Base-by-base conservation (phyloP, 2,888 invertebrate species). In the Lamproptera curius region DNA sequence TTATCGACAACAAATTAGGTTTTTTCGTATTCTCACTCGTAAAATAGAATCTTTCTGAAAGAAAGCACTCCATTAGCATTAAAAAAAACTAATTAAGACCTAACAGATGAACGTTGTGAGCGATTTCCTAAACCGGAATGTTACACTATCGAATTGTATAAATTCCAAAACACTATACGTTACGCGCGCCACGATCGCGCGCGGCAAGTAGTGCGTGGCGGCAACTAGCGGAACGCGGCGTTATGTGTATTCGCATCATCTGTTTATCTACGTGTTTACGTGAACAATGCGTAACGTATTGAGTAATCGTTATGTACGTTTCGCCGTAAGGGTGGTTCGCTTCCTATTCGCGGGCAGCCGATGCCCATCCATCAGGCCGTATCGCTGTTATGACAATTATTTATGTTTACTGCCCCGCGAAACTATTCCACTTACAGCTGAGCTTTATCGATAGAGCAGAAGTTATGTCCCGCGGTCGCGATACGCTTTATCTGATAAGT, bases 351-450 rank as follows among this genome's bases (percentile, higher is more conserved):
- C 20, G 20, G 81, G 81, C 79, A 80, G 68, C 58, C 57, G 61
- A 63, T 58, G 65, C 66, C 69, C 77, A 86, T 87, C 85, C 82
- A 81, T 85, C 86, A 85, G 67, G 53, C 65, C 62, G 74, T 86
- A 85, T 87, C 87, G 84, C 65, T 71, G 76, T 77, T 83, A 85
- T 86, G 86, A 87, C 84, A 87, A 85, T 84, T 82, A 87, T 87
- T 87, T 87, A 87, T 86, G 84, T 80, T 79, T 70, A 65, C 76
- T 69, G 76, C 72, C 70, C 70, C 66, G 78, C 76, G 77, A 79
- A 83, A 81, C 83, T 85, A 85, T 86, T 85, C 81, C 83, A 77
- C 84, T 84, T 76, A 78, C 84, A 71, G 84, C 80, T 87, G 82
- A 83, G 87, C 85, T 81, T 86, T 84, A 85, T 87, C 86, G 86